Conservation (phyloP, 2,113 vertebrate species). For the Stigmatopora argus region DNA sequence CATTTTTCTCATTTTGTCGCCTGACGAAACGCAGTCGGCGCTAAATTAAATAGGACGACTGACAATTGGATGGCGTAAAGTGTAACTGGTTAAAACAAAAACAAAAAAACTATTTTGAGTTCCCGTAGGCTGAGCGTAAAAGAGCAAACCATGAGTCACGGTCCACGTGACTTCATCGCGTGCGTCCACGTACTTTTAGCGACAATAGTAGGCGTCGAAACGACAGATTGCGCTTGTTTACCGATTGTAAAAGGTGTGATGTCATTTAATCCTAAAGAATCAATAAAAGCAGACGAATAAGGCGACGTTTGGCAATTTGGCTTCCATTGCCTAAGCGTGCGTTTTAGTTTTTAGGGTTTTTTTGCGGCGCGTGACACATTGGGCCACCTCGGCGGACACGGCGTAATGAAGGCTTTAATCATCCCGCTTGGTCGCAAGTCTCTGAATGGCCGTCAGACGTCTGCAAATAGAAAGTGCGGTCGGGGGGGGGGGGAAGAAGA, state of each 20-base stretch:
- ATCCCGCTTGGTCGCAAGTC: constrained; percentile 41
- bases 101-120: constrained; percentile 49
- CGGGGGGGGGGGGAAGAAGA: constrained; percentile 9
- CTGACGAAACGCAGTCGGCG: too few species aligned
- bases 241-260: constrained; percentile 41
- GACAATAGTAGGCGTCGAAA: constrained; percentile 8
- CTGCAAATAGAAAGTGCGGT: constrained; percentile 27
- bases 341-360: neutral
- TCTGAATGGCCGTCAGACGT: constrained; percentile 31
- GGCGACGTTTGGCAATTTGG: constrained; percentile 42
- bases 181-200: constrained; percentile 39
- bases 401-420: constrained; percentile 71
- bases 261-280: constrained; percentile 25
- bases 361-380: constrained; percentile 44
- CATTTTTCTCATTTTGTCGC: too few species aligned
- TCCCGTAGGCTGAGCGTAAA: constrained; percentile 49
- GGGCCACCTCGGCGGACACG: constrained; percentile 49
- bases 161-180: constrained; percentile 42
- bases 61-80: constrained; percentile 48
- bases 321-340: too few species aligned
- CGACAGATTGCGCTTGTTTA: constrained; percentile 55
- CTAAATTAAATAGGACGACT: constrained; percentile 56
- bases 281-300: constrained; percentile 3
- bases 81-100: constrained; percentile 48
- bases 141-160: constrained; percentile 59